Evolutionary conservation across 2,113 vertebrate genomes (phyloP).

Genomic region (Corythaeola cristata): DNA sequence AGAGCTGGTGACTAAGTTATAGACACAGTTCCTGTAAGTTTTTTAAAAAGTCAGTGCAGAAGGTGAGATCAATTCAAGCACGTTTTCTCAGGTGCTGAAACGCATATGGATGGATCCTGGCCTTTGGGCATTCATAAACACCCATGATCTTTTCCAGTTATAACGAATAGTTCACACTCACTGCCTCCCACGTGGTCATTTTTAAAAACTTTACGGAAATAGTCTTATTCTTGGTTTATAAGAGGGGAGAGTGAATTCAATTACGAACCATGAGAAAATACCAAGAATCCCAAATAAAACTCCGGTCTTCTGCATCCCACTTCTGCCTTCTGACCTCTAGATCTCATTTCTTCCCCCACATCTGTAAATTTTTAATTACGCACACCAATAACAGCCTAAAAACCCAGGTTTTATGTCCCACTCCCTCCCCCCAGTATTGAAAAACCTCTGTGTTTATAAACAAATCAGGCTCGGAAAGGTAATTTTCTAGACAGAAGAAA

Average conservation of each 20-base stretch:
- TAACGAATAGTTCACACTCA: not conserved
- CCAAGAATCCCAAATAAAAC: not conserved
- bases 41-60: not conserved
- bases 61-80: not conserved
- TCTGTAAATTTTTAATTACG: not conserved
- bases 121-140: not conserved
- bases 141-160: not conserved
- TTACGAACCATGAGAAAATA: not conserved
- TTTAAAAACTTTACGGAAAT: not conserved
- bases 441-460: not conserved
- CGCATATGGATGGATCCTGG: not conserved
- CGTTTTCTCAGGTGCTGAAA: not conserved
- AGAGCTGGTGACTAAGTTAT: not conserved
- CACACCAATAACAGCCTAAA: not conserved
- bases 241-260: not conserved
- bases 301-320: not conserved
- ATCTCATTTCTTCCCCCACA: not conserved
- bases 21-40: accelerated
- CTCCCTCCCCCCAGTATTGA: not conserved
- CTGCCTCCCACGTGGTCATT: not conserved
- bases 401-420: not conserved
- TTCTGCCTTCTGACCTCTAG: not conserved
- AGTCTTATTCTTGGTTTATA: not conserved
- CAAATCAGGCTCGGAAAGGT: not conserved
- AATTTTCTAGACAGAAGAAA: not conserved